Percentiles rank a stretch among this genome's conserved stretches.
Evolutionary conservation across 2,888 invertebrate genomes (phyloP).

Genomic region (Rhagophthalmus giganteus): DNA sequence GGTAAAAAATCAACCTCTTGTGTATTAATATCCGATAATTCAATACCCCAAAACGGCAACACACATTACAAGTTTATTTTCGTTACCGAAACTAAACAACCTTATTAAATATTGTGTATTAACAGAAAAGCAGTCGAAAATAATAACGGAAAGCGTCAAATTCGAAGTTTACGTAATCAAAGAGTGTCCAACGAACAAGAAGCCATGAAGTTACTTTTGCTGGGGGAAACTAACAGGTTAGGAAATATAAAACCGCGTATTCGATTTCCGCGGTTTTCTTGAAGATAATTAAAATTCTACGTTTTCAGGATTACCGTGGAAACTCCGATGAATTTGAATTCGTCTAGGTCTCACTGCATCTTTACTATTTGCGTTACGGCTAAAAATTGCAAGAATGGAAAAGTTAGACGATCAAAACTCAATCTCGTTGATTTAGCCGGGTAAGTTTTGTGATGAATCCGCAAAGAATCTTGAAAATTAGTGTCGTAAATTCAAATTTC

Average conservation of each 20-base stretch:
- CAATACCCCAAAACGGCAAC: too few relatives aligned
- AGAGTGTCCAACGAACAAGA: constrained; percentile 56
- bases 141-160: constrained; percentile 54
- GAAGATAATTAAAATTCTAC: too few relatives aligned
- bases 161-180: constrained; percentile 57
- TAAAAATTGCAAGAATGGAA: constrained; percentile 46
- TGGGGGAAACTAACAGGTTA: constrained; percentile 59
- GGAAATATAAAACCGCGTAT: too few relatives aligned
- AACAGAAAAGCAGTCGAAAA: constrained; percentile 58
- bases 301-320: constrained; percentile 56
- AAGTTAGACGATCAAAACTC: constrained; percentile 56
- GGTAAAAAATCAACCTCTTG: too few relatives aligned
- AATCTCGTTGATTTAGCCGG: constrained; percentile 61
- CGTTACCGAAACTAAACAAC: not conserved
- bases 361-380: constrained; percentile 58
- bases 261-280: too few relatives aligned
- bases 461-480: not conserved
- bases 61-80: too few relatives aligned
- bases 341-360: constrained; percentile 61
- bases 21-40: too few relatives aligned
- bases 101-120: constrained; percentile 27
- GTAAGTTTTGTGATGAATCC: too few relatives aligned
- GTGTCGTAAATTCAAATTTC: not conserved
- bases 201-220: constrained; percentile 57
- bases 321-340: constrained; percentile 60